These are phyloP conservation scores for Criorhina ranunculi DNA, from an alignment of 2,888 invertebrate genomes.

Conservation along the genomic window DNA sequence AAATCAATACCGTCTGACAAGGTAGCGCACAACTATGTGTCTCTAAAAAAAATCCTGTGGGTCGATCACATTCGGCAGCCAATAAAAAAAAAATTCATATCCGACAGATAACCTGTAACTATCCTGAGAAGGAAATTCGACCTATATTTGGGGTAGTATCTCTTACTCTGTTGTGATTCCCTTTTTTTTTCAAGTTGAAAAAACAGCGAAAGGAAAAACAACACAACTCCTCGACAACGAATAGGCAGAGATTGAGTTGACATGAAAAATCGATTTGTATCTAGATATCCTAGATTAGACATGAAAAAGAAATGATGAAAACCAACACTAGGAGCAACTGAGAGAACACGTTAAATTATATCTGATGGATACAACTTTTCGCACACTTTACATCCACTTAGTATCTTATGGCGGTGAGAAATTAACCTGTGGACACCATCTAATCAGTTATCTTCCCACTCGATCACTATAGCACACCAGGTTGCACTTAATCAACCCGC, in stretches of 20 bases:
- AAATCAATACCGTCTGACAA: slow-evolving; percentile 36
- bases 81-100: slow-evolving; percentile 64
- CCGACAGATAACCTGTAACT: slow-evolving; percentile 67
- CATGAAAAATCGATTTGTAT: slow-evolving; percentile 52
- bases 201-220: slow-evolving; percentile 1
- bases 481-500: slow-evolving; percentile 59
- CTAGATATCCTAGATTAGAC: too few relatives aligned
- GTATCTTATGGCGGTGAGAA: slow-evolving; percentile 61
- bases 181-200: slow-evolving; percentile 33
- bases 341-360: slow-evolving; percentile 7
- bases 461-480: slow-evolving; percentile 47
- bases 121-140: slow-evolving; percentile 67
- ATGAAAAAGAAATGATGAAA: neutral
- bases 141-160: slow-evolving; percentile 51
- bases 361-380: slow-evolving; percentile 27
- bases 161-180: slow-evolving; percentile 30
- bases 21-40: slow-evolving; percentile 1
- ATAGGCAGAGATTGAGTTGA: slow-evolving; percentile 49
- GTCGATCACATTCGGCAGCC: slow-evolving; percentile 56
- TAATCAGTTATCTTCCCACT: slow-evolving; percentile 74
- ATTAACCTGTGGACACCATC: slow-evolving; percentile 60
- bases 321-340: slow-evolving; percentile 26
- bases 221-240: neutral
- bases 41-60: slow-evolving; percentile 42
- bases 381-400: slow-evolving; percentile 57